Conservation (phyloP, 2,797 vertebrate species). For the Brachyalestes nurse region DNA sequence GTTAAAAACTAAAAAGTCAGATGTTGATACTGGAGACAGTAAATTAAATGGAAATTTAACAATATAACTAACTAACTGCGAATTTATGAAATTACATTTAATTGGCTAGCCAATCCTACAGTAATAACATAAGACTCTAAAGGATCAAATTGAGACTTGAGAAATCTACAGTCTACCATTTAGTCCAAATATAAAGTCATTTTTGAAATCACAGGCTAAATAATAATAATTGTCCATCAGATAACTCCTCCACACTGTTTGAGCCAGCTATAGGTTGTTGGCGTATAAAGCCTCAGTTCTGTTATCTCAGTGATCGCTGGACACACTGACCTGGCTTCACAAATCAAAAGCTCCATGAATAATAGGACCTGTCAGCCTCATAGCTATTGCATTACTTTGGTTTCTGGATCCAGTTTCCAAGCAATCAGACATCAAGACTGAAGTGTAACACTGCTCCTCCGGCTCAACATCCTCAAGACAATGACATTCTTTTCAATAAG, state of each 20-base stretch:
- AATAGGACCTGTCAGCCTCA: neutral
- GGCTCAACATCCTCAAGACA: neutral
- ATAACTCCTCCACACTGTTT: neutral
- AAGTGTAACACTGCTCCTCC: conserved; percentile 8
- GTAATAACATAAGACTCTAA: too few species aligned
- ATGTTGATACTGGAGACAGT: too few species aligned
- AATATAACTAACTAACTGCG: too few species aligned
- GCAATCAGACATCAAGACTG: conserved; percentile 15
- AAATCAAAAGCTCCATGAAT: conserved; percentile 1
- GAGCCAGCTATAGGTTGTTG: neutral
- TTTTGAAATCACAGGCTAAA: neutral
- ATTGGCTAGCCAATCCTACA: too few species aligned
- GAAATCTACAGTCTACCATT: neutral
- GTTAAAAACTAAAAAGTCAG: too few species aligned
- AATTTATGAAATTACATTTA: too few species aligned
- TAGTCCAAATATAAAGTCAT: neutral
- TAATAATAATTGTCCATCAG: neutral
- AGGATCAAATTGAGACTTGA: too few species aligned
- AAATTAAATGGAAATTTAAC: too few species aligned
- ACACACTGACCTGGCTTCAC: neutral
- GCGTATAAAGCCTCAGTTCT: neutral
- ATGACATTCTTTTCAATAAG: neutral
- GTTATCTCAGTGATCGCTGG: neutral
- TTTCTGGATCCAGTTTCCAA: conserved; percentile 8
- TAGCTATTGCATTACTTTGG: neutral